Percentiles rank a stretch among this genome's conserved stretches.
These are phyloP conservation scores for Heliconius nattereri DNA, from an alignment of 1,140 invertebrate genomes.

Conservation along the genomic window DNA sequence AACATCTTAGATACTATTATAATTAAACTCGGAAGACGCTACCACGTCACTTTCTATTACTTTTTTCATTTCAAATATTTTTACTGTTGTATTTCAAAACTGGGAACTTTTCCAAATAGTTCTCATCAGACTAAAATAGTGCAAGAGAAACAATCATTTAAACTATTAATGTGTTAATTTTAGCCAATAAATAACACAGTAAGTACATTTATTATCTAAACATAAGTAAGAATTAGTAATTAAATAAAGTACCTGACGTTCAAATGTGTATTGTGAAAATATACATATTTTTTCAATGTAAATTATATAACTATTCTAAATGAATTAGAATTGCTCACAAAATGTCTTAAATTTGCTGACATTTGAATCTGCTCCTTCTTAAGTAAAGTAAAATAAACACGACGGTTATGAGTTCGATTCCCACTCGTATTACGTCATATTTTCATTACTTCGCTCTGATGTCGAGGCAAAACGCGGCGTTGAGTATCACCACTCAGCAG, in stretches of 20 bases:
- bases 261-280: too few species aligned
- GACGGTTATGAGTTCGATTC: too few species aligned
- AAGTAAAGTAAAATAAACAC: too few species aligned
- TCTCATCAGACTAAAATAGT: constrained; percentile 51
- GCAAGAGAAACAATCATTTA: constrained; percentile 44
- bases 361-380: too few species aligned
- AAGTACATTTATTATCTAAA: not conserved
- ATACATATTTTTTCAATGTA: too few species aligned
- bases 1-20: not conserved
- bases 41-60: constrained; percentile 3
- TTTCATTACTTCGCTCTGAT: too few species aligned
- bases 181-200: not conserved
- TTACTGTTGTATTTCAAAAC: constrained; percentile 47
- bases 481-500: too few species aligned
- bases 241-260: not conserved
- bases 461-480: too few species aligned
- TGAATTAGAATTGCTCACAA: too few species aligned
- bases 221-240: not conserved
- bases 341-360: too few species aligned
- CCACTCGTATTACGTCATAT: too few species aligned
- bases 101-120: constrained; percentile 55
- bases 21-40: not conserved
- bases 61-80: constrained; percentile 16
- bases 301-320: too few species aligned
- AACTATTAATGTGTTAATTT: constrained; percentile 44